Evolutionary conservation across 2,797 vertebrate genomes (phyloP), one percentile per base, ranked within the genome.

Genomic region (Neopelma chrysocephalum): DNA sequence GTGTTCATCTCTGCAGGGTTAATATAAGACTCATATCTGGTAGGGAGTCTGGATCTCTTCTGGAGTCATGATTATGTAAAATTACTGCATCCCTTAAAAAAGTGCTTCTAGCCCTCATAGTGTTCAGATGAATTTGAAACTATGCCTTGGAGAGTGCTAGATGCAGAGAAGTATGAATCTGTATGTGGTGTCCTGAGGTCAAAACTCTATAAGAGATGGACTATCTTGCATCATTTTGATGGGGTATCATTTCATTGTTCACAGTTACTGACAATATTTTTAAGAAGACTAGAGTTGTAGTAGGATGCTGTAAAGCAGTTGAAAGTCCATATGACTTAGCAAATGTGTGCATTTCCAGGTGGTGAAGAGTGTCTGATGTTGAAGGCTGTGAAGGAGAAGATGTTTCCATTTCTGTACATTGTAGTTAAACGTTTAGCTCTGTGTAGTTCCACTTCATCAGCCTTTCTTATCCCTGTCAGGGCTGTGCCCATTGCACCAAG

Each of bases 11-110:
- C 60, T 88, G 56, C 43, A 76, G 70, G 22, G 34, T 57, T 88
- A 68, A 32, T 54, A 31, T 68, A 65, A 91, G 32, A 36, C 17
- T 48, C 76, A 2, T 73, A 53, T 86, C 60, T 89, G 1, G 19
- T 78, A 57, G 53, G 72, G 57, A 89, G n/a, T 60, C 62, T 71
- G 62, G 70, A 82, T 77, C 92, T 95, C 48, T 94, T 95, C 68
- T 85, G 93, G 76, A 95, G 69, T 80, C 53, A 42, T 6, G 50
- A 51, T 94, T 94, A 90, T 27, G 22, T 66, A 93, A 81, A 96
- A 95, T 68, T 75, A 76, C 38, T 84, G 38, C 70, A 81, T 60
- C 16, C 18, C 45, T 78, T 76, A 9, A 72, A 78, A 86, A 81
- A 60, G 73, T 51, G n/a, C 54, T 92, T 89, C 57, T 65, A 87